These are phyloP conservation scores for Chydorus sphaericus DNA, from an alignment of 2,888 invertebrate genomes.

Conservation along the genomic window DNA sequence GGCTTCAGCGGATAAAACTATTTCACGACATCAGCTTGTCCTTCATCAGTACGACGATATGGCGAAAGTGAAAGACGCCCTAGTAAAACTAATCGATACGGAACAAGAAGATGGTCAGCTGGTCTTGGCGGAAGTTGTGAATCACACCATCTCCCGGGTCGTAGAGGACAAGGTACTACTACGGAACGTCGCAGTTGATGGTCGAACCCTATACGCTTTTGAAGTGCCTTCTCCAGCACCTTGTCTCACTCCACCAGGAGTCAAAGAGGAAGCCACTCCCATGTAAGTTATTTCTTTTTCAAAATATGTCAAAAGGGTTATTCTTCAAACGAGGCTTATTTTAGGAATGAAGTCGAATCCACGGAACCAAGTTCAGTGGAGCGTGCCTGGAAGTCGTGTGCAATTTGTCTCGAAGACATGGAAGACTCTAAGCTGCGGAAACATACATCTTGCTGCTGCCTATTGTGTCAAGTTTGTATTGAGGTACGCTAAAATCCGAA, in stretches of 20 bases:
- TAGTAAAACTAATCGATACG: slow-evolving; percentile 31
- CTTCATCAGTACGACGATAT: slow-evolving; percentile 41
- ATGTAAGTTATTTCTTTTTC: too few species aligned
- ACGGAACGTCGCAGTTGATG: slow-evolving; percentile 35
- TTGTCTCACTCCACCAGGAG: background rate
- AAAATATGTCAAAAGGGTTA: too few species aligned
- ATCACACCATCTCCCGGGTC: slow-evolving; percentile 41
- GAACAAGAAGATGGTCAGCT: slow-evolving; percentile 23
- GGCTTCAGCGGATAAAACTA: slow-evolving; percentile 27
- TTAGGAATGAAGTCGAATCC: too few species aligned
- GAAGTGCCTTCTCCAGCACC: slow-evolving; percentile 22
- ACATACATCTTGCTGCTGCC: slow-evolving; percentile 40
- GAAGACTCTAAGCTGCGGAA: slow-evolving; percentile 36
- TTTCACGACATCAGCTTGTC: slow-evolving; percentile 37
- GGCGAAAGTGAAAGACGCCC: slow-evolving; percentile 36
- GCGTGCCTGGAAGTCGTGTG: slow-evolving; percentile 32
- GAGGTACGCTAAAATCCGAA: slow-evolving; percentile 30
- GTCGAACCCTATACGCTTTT: slow-evolving; percentile 28
- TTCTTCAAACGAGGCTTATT: too few species aligned
- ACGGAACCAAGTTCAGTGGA: too few species aligned
- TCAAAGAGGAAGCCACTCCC: too few species aligned
- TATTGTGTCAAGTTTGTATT: slow-evolving; percentile 41
- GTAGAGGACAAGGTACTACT: slow-evolving; percentile 40
- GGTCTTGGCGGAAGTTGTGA: slow-evolving; percentile 41
- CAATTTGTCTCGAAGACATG: slow-evolving; percentile 44